A percentile compares a stretch with the other conserved stretches of the same genome.
Evolutionary conservation across 1,140 invertebrate genomes (phyloP).

Genomic region (Diabrotica virgifera): DNA sequence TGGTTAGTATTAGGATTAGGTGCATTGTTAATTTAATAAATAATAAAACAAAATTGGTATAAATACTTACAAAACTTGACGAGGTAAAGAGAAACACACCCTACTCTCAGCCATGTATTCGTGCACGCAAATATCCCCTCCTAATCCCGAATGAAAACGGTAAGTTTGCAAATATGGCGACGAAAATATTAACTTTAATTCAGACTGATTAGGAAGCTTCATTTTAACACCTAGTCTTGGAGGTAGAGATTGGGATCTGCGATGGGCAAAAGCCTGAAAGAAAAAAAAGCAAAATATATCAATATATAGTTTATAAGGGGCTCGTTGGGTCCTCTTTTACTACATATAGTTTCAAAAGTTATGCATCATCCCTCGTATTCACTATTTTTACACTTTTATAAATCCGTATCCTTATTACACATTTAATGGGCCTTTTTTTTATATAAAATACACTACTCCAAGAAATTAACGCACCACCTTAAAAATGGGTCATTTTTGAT

Average conservation of each 20-base stretch:
- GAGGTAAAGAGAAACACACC: slow-evolving; percentile 80
- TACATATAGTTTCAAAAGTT: too few relatives aligned
- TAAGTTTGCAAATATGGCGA: slow-evolving; percentile 81
- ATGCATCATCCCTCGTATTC: too few relatives aligned
- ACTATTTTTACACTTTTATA: too few relatives aligned
- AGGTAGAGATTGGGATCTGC: slow-evolving; percentile 81
- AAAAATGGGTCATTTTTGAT: too few relatives aligned
- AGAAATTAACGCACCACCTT: too few relatives aligned
- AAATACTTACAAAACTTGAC: slow-evolving; percentile 79
- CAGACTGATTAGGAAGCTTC: slow-evolving; percentile 73
- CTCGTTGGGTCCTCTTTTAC: too few relatives aligned
- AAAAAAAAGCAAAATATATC: slow-evolving; percentile 2
- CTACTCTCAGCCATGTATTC: slow-evolving; percentile 92
- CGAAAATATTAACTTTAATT: slow-evolving; percentile 68
- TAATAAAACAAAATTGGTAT: background rate
- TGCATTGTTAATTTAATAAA: too few relatives aligned
- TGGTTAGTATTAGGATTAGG: too few relatives aligned
- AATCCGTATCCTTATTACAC: too few relatives aligned
- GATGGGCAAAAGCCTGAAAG: slow-evolving; percentile 62
- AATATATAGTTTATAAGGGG: background rate
- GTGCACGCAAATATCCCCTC: slow-evolving; percentile 87
- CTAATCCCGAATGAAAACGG: slow-evolving; percentile 85
- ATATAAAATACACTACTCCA: too few relatives aligned
- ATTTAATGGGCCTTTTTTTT: too few relatives aligned
- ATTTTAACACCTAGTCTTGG: slow-evolving; percentile 75